phyloP scores from a whole-genome alignment of 2,113 vertebrate species.

The Gnathonemus longibarbis region DNA sequence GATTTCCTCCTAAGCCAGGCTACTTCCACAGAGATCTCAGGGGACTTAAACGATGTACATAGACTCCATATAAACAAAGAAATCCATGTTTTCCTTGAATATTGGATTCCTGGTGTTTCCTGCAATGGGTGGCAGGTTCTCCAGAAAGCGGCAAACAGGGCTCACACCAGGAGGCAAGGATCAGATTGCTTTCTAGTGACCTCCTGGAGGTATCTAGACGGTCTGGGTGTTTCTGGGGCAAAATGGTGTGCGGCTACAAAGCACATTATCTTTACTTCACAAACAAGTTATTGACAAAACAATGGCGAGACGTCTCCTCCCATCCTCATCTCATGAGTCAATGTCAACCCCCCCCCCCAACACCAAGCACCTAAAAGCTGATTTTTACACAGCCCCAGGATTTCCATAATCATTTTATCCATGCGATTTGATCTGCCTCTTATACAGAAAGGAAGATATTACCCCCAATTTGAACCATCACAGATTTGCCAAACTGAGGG shows the following conservation, averaged over 20 bases:
- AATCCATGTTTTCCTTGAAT: background rate
- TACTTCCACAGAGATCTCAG: background rate
- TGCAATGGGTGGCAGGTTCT: background rate
- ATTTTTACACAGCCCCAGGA: conserved; percentile 39
- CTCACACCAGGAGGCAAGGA: background rate
- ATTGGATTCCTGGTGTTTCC: background rate
- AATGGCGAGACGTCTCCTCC: conserved; percentile 16
- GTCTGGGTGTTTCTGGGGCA: background rate
- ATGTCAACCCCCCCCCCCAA: conserved; percentile 31
- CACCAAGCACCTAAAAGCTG: conserved; percentile 38
- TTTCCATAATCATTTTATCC: conserved; percentile 54
- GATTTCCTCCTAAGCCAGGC: background rate
- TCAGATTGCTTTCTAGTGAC: background rate
- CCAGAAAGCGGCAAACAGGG: background rate
- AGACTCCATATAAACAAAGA: conserved; percentile 2
- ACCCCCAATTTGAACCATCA: conserved; percentile 44
- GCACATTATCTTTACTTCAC: conserved; percentile 20
- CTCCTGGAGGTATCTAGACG: background rate
- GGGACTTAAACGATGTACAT: background rate
- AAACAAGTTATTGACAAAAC: conserved; percentile 28
- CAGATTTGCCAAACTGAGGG: conserved; percentile 43
- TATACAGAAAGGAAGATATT: conserved; percentile 46
- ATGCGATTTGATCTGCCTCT: conserved; percentile 45
- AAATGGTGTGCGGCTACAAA: background rate
- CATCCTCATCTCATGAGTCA: conserved; percentile 21